Conservation (phyloP, 2,797 vertebrate species). For the Spinus pinus region DNA sequence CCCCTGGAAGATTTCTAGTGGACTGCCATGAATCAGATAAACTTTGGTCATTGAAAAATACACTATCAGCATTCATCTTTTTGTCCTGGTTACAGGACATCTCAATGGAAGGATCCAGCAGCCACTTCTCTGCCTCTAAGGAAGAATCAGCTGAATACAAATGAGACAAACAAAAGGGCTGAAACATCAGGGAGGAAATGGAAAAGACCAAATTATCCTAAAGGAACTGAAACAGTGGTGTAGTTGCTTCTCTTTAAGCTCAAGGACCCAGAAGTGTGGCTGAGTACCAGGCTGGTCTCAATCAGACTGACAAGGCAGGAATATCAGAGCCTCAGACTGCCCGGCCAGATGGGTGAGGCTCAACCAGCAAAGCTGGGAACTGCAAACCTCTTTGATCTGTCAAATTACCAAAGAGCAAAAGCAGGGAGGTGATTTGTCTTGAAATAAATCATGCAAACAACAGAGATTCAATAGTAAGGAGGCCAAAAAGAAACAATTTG, state of each 20-base stretch:
- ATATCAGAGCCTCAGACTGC: background rate
- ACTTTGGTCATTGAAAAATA: background rate
- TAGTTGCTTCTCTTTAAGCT: background rate
- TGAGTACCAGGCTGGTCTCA: background rate
- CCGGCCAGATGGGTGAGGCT: background rate
- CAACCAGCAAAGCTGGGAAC: background rate
- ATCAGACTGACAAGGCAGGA: background rate
- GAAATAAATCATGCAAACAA: background rate
- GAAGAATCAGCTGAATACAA: background rate
- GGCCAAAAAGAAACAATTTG: background rate
- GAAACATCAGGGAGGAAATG: background rate
- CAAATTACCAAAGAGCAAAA: background rate
- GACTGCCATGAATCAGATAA: background rate
- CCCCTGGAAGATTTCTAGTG: background rate
- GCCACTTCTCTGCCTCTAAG: background rate
- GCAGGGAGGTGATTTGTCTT: background rate
- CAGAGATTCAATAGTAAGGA: background rate
- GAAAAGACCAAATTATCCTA: background rate
- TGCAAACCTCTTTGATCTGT: constrained; percentile 14
- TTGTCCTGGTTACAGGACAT: background rate
- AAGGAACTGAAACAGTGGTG: background rate
- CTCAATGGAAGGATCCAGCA: background rate
- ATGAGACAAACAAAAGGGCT: background rate
- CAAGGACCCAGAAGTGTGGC: background rate
- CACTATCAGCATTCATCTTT: background rate